A percentile compares a stretch with the other conserved stretches of the same genome.
Conservation (phyloP, 2,113 vertebrate genomes). For the Ochotona curzoniae region DNA sequence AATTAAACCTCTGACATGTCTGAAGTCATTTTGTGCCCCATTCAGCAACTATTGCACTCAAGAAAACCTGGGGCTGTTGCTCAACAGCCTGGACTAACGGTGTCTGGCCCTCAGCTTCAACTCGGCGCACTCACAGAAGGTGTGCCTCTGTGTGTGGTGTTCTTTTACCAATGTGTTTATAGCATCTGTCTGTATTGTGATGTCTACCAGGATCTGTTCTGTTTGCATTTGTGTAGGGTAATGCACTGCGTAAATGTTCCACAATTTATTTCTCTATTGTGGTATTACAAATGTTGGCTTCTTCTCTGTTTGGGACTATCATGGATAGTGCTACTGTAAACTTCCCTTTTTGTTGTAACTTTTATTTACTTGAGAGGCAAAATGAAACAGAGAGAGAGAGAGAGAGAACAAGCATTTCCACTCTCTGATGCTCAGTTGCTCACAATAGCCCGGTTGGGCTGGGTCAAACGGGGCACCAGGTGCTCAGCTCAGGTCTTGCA, state of each 20-base stretch:
- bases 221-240: no score
- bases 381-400: not conserved
- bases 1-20: no score
- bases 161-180: not conserved
- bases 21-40: no score
- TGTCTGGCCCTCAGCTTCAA: not conserved
- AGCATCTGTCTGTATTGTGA: not conserved
- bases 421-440: no score
- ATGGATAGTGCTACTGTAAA: not conserved
- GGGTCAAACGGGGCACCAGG: no score
- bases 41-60: not conserved
- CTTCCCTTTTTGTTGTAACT: no score
- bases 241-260: not conserved
- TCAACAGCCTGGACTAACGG: rapidly evolving
- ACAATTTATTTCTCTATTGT: not conserved
- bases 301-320: not conserved
- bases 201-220: not conserved
- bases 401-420: not conserved
- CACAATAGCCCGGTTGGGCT: no score
- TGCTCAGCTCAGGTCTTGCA: no score
- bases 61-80: not conserved
- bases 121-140: not conserved
- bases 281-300: not conserved
- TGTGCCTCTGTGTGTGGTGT: not conserved
- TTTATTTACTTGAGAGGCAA: no score